These are phyloP conservation scores for Nannospalax galili DNA, from an alignment of 2,113 vertebrate species.

Conservation along the genomic window DNA sequence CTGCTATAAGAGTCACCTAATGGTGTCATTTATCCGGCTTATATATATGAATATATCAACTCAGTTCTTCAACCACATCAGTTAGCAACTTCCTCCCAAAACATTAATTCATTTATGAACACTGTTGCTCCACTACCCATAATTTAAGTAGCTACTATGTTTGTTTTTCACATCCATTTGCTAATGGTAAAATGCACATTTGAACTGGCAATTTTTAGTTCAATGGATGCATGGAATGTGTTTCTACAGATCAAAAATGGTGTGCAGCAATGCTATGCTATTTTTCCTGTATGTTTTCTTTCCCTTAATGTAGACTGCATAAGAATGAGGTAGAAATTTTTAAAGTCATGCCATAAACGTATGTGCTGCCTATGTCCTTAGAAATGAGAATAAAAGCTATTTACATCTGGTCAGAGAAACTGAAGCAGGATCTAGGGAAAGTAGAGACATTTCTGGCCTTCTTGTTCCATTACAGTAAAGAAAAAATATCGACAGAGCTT, in stretches of 20 bases:
- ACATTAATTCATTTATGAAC: background rate
- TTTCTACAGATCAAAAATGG: background rate
- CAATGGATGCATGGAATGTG: background rate
- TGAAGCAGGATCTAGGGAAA: background rate
- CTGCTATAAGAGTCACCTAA: background rate
- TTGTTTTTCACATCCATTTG: background rate
- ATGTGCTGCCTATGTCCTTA: background rate
- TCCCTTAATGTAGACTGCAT: no score
- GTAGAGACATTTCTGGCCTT: background rate
- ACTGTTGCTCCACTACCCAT: background rate
- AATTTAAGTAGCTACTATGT: background rate
- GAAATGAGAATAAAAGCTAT: background rate
- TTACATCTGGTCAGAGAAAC: background rate
- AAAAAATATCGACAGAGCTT: no score
- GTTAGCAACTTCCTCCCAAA: background rate
- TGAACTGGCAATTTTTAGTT: background rate
- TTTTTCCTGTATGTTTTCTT: background rate
- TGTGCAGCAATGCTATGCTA: no score
- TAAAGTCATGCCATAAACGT: background rate
- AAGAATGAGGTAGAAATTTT: background rate
- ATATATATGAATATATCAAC: background rate
- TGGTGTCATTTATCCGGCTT: background rate
- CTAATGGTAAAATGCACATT: background rate
- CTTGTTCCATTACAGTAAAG: background rate
- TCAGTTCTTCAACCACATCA: background rate